phyloP scores from a whole-genome alignment of 2,888 invertebrate species.

The Lapara coniferarum region DNA sequence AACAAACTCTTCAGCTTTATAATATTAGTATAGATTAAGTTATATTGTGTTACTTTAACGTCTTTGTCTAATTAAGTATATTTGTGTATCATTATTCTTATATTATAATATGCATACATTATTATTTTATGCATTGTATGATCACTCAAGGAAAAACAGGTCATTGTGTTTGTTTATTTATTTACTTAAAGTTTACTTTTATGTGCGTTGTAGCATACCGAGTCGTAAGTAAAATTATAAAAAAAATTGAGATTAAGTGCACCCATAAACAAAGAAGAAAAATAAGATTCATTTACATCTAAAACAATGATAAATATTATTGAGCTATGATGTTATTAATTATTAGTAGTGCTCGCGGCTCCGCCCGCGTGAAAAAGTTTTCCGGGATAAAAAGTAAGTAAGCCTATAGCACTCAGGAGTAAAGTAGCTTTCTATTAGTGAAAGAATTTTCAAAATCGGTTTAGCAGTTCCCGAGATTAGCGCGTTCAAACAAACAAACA shows the following conservation, averaged over 20 bases:
- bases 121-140: background rate
- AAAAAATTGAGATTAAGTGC: too few relatives aligned
- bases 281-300: background rate
- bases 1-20: too few relatives aligned
- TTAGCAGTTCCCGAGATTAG: too few relatives aligned
- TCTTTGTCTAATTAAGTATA: background rate
- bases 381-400: too few relatives aligned
- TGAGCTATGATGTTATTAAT: too few relatives aligned
- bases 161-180: background rate
- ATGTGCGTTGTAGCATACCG: background rate
- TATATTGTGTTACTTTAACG: background rate
- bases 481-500: too few relatives aligned
- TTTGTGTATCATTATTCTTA: background rate
- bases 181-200: background rate
- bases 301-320: background rate
- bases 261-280: background rate
- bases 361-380: too few relatives aligned
- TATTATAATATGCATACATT: background rate
- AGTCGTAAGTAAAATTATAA: background rate
- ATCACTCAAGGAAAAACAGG: background rate
- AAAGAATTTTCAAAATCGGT: too few relatives aligned
- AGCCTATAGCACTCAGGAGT: too few relatives aligned
- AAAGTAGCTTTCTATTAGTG: too few relatives aligned
- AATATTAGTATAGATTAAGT: background rate
- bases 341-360: too few relatives aligned